Evolutionary conservation across 2,888 invertebrate genomes (phyloP).

Genomic region (Drosophila robusta): DNA sequence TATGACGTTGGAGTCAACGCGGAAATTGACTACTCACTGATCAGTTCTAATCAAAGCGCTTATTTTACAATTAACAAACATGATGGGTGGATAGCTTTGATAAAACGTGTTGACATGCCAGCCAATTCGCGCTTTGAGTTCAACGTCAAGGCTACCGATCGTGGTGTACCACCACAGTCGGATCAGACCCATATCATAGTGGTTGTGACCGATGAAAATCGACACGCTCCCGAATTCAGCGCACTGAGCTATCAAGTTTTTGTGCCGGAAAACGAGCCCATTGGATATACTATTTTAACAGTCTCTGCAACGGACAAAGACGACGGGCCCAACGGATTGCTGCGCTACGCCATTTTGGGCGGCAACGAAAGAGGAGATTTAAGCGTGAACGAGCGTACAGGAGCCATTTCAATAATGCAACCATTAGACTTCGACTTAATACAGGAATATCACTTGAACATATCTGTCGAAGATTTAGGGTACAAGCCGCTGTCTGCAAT

Average conservation of each 20-base stretch:
- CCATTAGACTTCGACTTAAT: slow-evolving; percentile 94
- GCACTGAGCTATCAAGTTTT: slow-evolving; percentile 94
- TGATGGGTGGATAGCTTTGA: slow-evolving; percentile 93
- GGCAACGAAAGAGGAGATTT: slow-evolving; percentile 94
- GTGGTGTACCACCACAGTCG: slow-evolving; percentile 94
- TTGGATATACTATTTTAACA: slow-evolving; percentile 93
- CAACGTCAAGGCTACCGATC: slow-evolving; percentile 91
- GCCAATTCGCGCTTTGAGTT: slow-evolving; percentile 89
- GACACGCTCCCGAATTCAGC: slow-evolving; percentile 92
- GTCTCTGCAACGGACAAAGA: slow-evolving; percentile 94
- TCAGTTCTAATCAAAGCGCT: slow-evolving; percentile 91
- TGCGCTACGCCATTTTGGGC: slow-evolving; percentile 92
- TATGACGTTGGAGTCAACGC: slow-evolving; percentile 95
- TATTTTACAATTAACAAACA: slow-evolving; percentile 90
- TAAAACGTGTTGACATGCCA: slow-evolving; percentile 85
- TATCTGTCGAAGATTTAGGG: slow-evolving; percentile 94
- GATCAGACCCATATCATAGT: slow-evolving; percentile 91
- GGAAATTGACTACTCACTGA: slow-evolving; percentile 91
- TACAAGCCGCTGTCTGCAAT: slow-evolving; percentile 91
- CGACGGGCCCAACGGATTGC: slow-evolving; percentile 94
- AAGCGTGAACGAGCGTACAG: slow-evolving; percentile 90
- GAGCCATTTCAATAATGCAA: slow-evolving; percentile 92
- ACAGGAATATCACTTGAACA: slow-evolving; percentile 93
- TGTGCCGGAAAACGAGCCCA: slow-evolving; percentile 95
- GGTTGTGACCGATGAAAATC: slow-evolving; percentile 94